phyloP scores from a whole-genome alignment of 2,888 invertebrate species.

The Helleia helle region DNA sequence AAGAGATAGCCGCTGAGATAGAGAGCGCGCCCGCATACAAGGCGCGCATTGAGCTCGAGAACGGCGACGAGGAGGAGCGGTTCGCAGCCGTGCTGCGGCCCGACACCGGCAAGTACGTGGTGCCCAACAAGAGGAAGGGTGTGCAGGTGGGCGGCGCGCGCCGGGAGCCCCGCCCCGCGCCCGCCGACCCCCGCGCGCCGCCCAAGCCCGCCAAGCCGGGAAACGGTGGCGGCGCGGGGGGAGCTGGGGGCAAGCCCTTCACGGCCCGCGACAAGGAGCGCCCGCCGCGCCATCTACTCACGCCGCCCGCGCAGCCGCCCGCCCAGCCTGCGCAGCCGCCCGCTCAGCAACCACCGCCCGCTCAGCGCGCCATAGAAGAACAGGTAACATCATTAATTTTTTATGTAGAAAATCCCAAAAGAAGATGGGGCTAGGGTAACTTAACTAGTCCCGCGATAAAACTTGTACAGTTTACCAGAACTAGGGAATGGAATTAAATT shows the following conservation, averaged over 20 bases:
- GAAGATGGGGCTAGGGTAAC: too few species aligned
- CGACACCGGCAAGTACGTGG: constrained; percentile 80
- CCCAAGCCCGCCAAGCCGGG: constrained; percentile 35
- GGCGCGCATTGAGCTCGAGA: constrained; percentile 88
- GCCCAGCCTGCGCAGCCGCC: not conserved
- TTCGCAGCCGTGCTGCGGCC: constrained; percentile 88
- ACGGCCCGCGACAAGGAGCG: constrained; percentile 36
- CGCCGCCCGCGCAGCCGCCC: constrained; percentile 29
- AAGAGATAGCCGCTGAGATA: constrained; percentile 93
- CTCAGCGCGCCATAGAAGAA: not conserved
- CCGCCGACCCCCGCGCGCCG: too few species aligned
- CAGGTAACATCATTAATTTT: not conserved
- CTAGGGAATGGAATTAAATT: too few species aligned
- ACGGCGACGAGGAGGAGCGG: constrained; percentile 91
- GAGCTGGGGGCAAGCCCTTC: constrained; percentile 19
- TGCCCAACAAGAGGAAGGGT: constrained; percentile 85
- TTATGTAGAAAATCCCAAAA: not conserved
- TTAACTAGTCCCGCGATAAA: too few species aligned
- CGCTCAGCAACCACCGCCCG: not conserved
- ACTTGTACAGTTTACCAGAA: too few species aligned
- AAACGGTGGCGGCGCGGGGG: constrained; percentile 35
- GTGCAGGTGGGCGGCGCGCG: constrained; percentile 41
- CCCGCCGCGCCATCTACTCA: constrained; percentile 36
- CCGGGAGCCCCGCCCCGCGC: too few species aligned
- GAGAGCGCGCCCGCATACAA: constrained; percentile 89